A percentile compares a stretch with the other conserved stretches of the same genome.
phyloP scores from a whole-genome alignment of 1,140 invertebrate genomes.

The Whitmania pigra region DNA sequence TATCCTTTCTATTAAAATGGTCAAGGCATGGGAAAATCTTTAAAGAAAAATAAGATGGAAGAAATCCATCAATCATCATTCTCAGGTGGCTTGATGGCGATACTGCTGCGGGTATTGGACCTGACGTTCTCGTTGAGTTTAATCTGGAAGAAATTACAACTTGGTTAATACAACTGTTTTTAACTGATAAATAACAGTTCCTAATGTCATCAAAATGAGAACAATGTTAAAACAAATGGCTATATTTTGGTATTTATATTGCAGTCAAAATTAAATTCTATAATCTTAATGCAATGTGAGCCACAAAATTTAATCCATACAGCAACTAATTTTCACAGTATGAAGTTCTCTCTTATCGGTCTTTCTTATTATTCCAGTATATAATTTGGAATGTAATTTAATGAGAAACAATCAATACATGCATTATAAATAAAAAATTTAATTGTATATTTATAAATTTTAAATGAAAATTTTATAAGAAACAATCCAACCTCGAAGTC shows the following conservation, averaged over 20 bases:
- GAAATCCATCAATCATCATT: background rate
- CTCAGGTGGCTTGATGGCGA: background rate
- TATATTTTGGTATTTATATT: too few relatives aligned
- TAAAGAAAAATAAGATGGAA: background rate
- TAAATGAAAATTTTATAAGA: background rate
- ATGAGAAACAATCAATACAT: background rate
- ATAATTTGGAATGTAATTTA: background rate
- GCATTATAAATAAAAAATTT: too few relatives aligned
- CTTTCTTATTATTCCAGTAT: background rate
- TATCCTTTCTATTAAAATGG: background rate
- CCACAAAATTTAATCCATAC: background rate
- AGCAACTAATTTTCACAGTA: background rate
- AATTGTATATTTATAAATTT: too few relatives aligned
- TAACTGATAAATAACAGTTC: background rate
- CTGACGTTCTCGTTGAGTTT: constrained; percentile 14
- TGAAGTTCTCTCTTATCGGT: background rate
- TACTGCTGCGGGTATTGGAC: constrained; percentile 14
- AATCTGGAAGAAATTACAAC: background rate
- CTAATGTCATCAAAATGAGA: too few relatives aligned
- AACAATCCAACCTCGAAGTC: constrained; percentile 7
- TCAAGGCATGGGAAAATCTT: background rate
- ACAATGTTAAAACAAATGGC: too few relatives aligned
- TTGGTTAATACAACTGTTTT: background rate
- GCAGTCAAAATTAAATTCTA: too few relatives aligned
- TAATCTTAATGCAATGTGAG: too few relatives aligned